Base-by-base conservation (phyloP, 2,888 invertebrate genomes). In the Tanytarsus gracilentus region DNA sequence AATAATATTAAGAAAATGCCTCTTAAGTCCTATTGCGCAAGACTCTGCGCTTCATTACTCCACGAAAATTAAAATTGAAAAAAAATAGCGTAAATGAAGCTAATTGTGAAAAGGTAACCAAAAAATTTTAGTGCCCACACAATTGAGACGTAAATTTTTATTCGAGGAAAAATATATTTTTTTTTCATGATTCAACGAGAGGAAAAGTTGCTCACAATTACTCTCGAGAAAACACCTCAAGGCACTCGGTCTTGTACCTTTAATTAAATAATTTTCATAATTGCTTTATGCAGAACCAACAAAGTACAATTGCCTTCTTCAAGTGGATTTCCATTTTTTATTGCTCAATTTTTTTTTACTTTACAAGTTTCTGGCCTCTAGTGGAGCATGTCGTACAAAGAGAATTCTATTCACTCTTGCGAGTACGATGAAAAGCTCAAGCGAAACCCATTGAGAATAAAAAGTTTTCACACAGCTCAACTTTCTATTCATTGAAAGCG, bases 241-340 rank as follows among this genome's bases (percentile, higher is more conserved):
- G 25, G 26, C 25, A 16, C 1, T 21, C 11, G 8, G 25, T n/a
- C 33, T 33, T 33, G 11, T 33, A n/a, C 33, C 2, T 55, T 58
- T 58, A 58, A 58, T 58, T 58, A 48, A 58, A 58, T 58, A 58
- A 58, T 58, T 58, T 58, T 44, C 23, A n/a, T 58, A 58, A 58
- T 58, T 58, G 58, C 48, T 58, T 48, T 56, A 39, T 7, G 40
- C n/a, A 50, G 27, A 14, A 11, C n/a, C 14, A 44, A 58, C 30
- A n/a, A 16, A 40, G 14, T 21, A 44, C 40, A 58, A 48, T 40
- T 40, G n/a, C 27, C 48, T 44, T 44, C 21, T 44, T 44, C 21
- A 44, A n/a, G n/a, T n/a, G n/a, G n/a, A n/a, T n/a, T n/a, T n/a
- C n/a, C n/a, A n/a, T n/a, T n/a, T n/a, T n/a, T n/a, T n/a, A n/a